Conservation (phyloP, 2,797 vertebrate species). For the Characodon lateralis region DNA sequence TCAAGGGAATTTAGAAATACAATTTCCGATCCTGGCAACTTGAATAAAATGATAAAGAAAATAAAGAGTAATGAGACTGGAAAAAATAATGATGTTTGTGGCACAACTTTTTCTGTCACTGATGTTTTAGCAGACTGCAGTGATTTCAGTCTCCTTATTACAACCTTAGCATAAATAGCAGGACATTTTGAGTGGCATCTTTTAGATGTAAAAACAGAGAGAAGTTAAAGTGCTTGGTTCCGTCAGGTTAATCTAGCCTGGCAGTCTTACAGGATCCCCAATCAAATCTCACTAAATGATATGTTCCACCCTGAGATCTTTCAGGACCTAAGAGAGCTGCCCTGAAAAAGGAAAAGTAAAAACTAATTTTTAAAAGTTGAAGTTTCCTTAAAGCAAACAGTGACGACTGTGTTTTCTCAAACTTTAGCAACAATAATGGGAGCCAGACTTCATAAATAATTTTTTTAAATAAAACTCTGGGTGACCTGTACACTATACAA, state of each 20-base stretch:
- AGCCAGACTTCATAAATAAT: neutral
- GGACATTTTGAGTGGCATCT: neutral
- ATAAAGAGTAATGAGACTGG: neutral
- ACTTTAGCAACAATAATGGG: neutral
- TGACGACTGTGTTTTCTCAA: neutral
- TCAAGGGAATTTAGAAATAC: neutral
- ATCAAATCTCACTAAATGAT: neutral
- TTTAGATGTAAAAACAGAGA: neutral
- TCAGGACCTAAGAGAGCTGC: neutral
- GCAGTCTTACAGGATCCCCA: neutral
- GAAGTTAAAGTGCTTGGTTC: neutral
- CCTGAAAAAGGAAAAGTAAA: neutral
- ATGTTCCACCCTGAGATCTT: conserved; percentile 4
- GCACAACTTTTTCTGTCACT: neutral
- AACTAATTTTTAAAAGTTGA: neutral
- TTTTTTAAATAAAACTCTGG: neutral
- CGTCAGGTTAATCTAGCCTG: neutral
- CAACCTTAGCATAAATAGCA: neutral
- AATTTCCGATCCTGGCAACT: neutral
- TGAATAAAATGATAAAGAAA: neutral
- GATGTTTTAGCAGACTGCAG: neutral
- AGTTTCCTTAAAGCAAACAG: neutral
- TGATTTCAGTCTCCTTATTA: no score
- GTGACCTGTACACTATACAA: neutral
- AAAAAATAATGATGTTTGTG: neutral